Evolutionary conservation across 1,140 invertebrate genomes (phyloP), one percentile per base, ranked within the genome.

Genomic region (Listronotus oregonensis): DNA sequence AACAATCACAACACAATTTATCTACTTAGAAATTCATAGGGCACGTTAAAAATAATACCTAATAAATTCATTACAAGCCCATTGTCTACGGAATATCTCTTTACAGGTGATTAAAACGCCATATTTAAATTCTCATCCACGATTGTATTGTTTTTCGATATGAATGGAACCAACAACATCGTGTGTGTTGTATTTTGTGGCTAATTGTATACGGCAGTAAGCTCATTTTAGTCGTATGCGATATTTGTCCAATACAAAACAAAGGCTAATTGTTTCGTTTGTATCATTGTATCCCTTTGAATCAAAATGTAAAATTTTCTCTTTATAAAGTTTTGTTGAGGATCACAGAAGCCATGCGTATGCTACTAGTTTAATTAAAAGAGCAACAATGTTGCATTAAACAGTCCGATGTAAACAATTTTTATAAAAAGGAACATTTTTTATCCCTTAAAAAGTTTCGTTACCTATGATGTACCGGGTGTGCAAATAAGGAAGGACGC

Each of bases 201-300:
- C 62, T 64, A 64, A 64, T 64, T 56, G 62, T 64, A 64, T 64
- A 64, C 62, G 54, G 62, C 62, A 64, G 62, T 44, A 32, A 31
- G 50, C 60, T 63, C 50, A 64, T 64, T 64, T n/a, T 57, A 12
- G 43, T 27, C 12, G 50, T 32, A 17, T 43, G 43, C 52, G 62
- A 56, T 64, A 64, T 64, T 64, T 64, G 62, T 64, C 44, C 52
- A 52, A 64, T 64, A 57, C 56, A 56, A 56, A 64, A 64, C 62
- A 64, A 64, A 40, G 61, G 31, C 62, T 64, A 64, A 64, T 64
- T 64, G 62, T 64, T 64, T 64, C 62, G 39, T 64, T 64, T 57
- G 32, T 64, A 40, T 63, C 27, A 56, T 64, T 57, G 32, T 64
- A 40, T 63, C 27, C 11, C 15, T 12, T 17, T 5, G 21, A 1